A percentile compares a stretch with the other conserved stretches of the same genome.
phyloP scores from a whole-genome alignment of 2,113 vertebrate species.

The Cathartes aura region DNA sequence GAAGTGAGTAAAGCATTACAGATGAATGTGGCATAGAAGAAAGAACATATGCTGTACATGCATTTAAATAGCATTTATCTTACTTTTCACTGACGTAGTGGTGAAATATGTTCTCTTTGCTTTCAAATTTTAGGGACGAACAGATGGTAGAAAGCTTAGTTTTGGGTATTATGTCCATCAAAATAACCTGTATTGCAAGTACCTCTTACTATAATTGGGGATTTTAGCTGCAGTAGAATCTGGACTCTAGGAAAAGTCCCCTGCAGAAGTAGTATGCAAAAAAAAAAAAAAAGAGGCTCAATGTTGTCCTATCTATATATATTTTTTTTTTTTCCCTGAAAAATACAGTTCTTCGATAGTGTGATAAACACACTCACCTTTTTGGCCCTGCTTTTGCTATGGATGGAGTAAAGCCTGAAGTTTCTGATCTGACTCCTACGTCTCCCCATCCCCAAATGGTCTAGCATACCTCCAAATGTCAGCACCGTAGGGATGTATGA shows the following conservation, averaged over 20 bases:
- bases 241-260: constrained; percentile 47
- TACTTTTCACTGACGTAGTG: constrained; percentile 71
- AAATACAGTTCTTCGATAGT: neutral
- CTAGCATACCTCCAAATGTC: neutral
- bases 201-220: constrained; percentile 69
- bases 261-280: neutral
- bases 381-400: neutral
- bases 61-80: constrained; percentile 77
- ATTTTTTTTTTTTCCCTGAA: neutral
- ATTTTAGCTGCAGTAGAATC: constrained; percentile 41
- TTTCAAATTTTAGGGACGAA: constrained; percentile 72
- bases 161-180: constrained; percentile 78
- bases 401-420: neutral
- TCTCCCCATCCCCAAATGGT: neutral
- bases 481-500: fast-evolving
- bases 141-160: constrained; percentile 79
- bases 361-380: neutral
- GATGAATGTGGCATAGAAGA: constrained; percentile 43
- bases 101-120: constrained; percentile 77
- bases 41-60: constrained; percentile 74
- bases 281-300: neutral
- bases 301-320: neutral
- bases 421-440: neutral
- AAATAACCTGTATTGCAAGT: constrained; percentile 70
- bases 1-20: constrained; percentile 43